Conservation (phyloP, 2,888 invertebrate species). For the Chalcosyrphus nemorum region DNA sequence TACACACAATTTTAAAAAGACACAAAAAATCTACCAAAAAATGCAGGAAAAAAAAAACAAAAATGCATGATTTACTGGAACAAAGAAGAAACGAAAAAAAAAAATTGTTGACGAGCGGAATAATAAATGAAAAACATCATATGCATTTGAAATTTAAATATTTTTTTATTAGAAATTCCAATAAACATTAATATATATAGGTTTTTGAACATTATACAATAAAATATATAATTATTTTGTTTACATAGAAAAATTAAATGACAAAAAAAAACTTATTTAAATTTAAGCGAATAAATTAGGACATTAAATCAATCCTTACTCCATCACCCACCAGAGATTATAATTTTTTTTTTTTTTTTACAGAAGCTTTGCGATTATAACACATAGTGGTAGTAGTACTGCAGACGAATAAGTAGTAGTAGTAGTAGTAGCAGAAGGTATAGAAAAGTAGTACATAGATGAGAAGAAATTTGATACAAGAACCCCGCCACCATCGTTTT, state of each 20-base stretch:
- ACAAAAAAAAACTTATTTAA: constrained; percentile 40
- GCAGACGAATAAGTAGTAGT: constrained; percentile 17
- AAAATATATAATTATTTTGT: constrained; percentile 30
- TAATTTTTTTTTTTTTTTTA: constrained; percentile 15
- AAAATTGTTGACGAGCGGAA: constrained; percentile 71
- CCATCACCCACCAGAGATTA: constrained; percentile 48
- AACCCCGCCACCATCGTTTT: constrained; percentile 56
- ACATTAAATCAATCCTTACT: constrained; percentile 61
- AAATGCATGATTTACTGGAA: constrained; percentile 36
- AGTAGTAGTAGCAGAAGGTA: constrained; percentile 24
- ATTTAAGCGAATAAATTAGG: constrained; percentile 60
- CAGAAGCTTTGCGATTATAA: constrained; percentile 21
- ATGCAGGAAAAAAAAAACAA: constrained; percentile 29
- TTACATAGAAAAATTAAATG: constrained; percentile 49
- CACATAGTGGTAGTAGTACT: constrained; percentile 38
- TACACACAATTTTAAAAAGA: constrained; percentile 51
- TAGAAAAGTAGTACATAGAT: constrained; percentile 29
- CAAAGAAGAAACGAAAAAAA: constrained; percentile 30
- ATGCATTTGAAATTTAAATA: constrained; percentile 67
- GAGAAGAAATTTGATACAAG: constrained; percentile 44
- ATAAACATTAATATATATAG: constrained; percentile 68
- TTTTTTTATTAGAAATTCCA: constrained; percentile 68
- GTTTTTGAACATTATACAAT: constrained; percentile 37
- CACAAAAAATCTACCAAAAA: constrained; percentile 49
- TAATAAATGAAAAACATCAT: constrained; percentile 69